These are phyloP conservation scores for Erpobdella octoculata DNA, from an alignment of 2,888 invertebrate genomes.

Conservation along the genomic window DNA sequence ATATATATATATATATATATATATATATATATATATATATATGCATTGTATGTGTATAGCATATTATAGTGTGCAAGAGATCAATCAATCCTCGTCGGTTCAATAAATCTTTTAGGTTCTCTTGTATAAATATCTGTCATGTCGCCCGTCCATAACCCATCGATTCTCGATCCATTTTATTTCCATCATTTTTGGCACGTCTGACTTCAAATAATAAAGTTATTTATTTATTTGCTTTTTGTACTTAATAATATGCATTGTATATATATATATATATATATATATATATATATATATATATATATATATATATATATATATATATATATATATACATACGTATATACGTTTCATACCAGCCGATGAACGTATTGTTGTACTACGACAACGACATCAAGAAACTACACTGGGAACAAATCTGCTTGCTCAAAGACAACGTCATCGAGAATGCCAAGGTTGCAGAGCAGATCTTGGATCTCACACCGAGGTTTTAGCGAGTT, in stretches of 20 bases:
- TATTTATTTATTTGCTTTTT: conserved; percentile 4
- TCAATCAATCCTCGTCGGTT: too few species aligned
- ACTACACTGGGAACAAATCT: conserved; percentile 30
- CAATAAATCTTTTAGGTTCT: too few species aligned
- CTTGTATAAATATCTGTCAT: too few species aligned
- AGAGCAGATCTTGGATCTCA: conserved; percentile 35
- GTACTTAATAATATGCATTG: neutral
- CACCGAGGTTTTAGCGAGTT: too few species aligned
- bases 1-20: too few species aligned
- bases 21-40: too few species aligned
- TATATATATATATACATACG: conserved; percentile 9
- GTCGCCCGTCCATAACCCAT: too few species aligned
- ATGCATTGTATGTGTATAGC: too few species aligned
- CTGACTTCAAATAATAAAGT: neutral
- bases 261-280: conserved; percentile 10
- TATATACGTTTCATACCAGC: too few species aligned
- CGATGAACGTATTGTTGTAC: conserved; percentile 35
- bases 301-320: conserved; percentile 11
- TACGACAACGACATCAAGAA: conserved; percentile 33
- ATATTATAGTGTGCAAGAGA: too few species aligned
- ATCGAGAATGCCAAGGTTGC: conserved; percentile 32
- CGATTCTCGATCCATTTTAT: too few species aligned
- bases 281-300: conserved; percentile 17
- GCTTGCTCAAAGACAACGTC: conserved; percentile 36
- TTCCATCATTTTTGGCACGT: too few species aligned